These are phyloP conservation scores for Dilophus febrilis DNA, from an alignment of 2,888 invertebrate species.

Conservation along the genomic window DNA sequence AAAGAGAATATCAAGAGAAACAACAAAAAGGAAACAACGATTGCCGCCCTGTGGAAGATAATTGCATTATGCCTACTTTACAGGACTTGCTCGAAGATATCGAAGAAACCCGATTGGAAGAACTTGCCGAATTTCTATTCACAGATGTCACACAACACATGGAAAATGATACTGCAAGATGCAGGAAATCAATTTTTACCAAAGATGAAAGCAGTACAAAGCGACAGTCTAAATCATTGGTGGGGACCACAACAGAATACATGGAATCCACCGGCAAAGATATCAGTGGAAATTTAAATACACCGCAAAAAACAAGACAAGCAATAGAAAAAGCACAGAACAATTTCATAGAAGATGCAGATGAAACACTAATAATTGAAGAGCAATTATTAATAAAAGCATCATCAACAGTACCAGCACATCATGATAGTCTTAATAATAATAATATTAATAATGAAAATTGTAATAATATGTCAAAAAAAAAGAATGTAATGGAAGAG, in stretches of 20 bases:
- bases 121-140: slow-evolving; percentile 68
- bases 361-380: slow-evolving; percentile 8
- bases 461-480: slow-evolving; percentile 1
- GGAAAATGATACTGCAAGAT: slow-evolving; percentile 41
- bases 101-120: slow-evolving; percentile 59
- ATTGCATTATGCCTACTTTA: slow-evolving; percentile 64
- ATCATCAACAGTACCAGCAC: neutral
- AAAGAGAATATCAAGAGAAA: slow-evolving; percentile 5
- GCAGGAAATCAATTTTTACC: slow-evolving; percentile 43
- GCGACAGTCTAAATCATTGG: slow-evolving; percentile 49
- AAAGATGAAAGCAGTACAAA: slow-evolving; percentile 31
- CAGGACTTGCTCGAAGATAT: slow-evolving; percentile 67
- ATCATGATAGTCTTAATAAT: too few species aligned
- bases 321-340: neutral
- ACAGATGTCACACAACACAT: slow-evolving; percentile 53
- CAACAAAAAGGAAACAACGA: slow-evolving; percentile 19
- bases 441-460: too few species aligned
- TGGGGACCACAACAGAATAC: slow-evolving; percentile 73
- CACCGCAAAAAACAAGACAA: slow-evolving; percentile 6
- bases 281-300: slow-evolving; percentile 31
- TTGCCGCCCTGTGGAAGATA: slow-evolving; percentile 45
- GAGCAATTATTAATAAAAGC: slow-evolving; percentile 7
- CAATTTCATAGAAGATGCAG: neutral
- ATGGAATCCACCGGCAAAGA: slow-evolving; percentile 67
- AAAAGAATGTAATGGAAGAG: neutral